Conservation (phyloP, 2,113 vertebrate genomes). For the Chrysochloris asiatica region DNA sequence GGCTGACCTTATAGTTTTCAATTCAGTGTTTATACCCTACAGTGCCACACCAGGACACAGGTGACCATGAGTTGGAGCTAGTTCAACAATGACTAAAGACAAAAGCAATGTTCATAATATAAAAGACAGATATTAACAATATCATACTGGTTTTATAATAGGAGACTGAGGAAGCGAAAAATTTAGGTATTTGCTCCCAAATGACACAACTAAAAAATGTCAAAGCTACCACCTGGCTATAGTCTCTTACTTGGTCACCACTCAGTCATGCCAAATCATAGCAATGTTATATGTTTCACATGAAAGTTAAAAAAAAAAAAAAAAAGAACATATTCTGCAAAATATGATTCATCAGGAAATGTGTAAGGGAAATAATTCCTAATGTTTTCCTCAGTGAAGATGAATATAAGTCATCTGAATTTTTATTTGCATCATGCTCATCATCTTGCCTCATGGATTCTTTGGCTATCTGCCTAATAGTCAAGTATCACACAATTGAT, state of each 20-base stretch:
- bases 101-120: background rate
- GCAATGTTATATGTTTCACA: no score
- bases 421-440: background rate
- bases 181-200: background rate
- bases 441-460: background rate
- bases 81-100: background rate
- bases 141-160: background rate
- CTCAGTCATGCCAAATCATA: background rate
- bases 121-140: background rate
- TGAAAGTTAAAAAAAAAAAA: no score
- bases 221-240: background rate
- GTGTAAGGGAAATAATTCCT: background rate
- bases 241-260: background rate
- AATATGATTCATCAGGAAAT: background rate
- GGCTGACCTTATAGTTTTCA: no score
- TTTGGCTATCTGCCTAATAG: conserved; percentile 14
- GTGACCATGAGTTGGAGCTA: background rate
- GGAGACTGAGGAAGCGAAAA: background rate
- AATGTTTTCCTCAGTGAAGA: conserved; percentile 23
- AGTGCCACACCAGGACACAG: no score
- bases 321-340: background rate
- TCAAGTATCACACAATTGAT: background rate
- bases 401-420: background rate
- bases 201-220: background rate
- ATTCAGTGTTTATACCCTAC: no score